Conservation (phyloP, 2,113 vertebrate species). For the Lamprotornis superbus region DNA sequence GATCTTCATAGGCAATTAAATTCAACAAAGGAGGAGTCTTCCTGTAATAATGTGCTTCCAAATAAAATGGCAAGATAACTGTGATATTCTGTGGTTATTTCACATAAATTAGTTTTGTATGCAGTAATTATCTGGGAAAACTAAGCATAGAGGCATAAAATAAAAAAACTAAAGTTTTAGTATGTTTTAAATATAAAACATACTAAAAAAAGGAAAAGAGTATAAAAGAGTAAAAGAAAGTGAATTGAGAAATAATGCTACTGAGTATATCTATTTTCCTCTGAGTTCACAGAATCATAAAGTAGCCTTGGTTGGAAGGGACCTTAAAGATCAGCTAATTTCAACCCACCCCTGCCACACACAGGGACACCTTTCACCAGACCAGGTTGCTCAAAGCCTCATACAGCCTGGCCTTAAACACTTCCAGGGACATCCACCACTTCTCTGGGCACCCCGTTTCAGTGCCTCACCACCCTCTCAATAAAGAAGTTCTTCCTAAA, state of each 20-base stretch:
- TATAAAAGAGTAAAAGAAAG: neutral
- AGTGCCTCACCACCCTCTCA: no score
- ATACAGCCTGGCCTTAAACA: neutral
- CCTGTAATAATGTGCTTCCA: conserved; percentile 70
- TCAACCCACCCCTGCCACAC: neutral
- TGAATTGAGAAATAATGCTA: neutral
- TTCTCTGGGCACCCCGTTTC: neutral
- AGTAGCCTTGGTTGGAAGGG: neutral
- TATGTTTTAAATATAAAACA: neutral
- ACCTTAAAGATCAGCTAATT: neutral
- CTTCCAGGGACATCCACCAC: neutral
- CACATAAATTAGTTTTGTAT: conserved; percentile 50
- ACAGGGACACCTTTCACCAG: neutral
- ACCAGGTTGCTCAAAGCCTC: neutral
- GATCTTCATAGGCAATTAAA: conserved; percentile 83
- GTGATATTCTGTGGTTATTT: conserved; percentile 53
- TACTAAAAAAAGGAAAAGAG: no score
- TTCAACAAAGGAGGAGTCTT: conserved; percentile 72
- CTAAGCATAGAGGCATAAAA: conserved; percentile 14
- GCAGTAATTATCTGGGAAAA: conserved; percentile 58
- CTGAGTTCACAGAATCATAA: neutral
- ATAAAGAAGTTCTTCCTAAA: neutral
- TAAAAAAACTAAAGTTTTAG: neutral
- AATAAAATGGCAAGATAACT: conserved; percentile 69
- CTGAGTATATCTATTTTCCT: neutral